Conservation (phyloP, 2,113 vertebrate genomes). For the Choloepus hoffmanni region DNA sequence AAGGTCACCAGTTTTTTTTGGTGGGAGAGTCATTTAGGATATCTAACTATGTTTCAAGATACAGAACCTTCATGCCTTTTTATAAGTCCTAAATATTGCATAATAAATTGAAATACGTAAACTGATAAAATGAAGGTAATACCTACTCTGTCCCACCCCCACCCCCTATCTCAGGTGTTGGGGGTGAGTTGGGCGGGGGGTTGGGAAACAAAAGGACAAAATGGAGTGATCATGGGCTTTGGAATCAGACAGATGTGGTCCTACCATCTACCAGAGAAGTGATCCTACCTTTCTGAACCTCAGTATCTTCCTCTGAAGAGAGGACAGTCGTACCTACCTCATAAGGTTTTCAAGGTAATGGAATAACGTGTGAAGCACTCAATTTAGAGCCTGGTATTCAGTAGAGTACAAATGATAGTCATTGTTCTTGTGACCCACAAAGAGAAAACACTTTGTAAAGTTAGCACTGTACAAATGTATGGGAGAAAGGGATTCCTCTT, state of each 20-base stretch:
- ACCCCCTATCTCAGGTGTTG: not conserved
- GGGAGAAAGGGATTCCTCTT: not conserved
- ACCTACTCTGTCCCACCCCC: not conserved
- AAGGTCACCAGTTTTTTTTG: conserved; percentile 11
- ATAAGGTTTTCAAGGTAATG: not conserved
- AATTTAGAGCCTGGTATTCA: not conserved
- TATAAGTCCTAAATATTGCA: conserved; percentile 1
- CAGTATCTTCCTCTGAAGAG: conserved; percentile 4
- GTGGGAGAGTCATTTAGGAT: not conserved
- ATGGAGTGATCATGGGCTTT: not conserved
- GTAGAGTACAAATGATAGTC: not conserved
- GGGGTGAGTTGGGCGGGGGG: too few relatives aligned
- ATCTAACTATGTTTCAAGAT: conserved; percentile 5
- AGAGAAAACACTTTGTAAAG: not conserved
- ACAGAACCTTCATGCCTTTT: conserved; percentile 5
- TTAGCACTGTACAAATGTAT: not conserved
- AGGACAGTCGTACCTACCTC: not conserved
- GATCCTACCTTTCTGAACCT: not conserved
- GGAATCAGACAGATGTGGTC: not conserved
- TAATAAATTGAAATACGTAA: conserved; percentile 26
- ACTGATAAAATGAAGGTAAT: not conserved
- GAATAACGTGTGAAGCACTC: not conserved
- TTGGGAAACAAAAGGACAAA: not conserved
- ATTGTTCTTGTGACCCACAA: not conserved
- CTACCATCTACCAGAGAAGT: not conserved